Evolutionary conservation across 2,113 vertebrate genomes (phyloP).

Genomic region (Pelodiscus sinensis): DNA sequence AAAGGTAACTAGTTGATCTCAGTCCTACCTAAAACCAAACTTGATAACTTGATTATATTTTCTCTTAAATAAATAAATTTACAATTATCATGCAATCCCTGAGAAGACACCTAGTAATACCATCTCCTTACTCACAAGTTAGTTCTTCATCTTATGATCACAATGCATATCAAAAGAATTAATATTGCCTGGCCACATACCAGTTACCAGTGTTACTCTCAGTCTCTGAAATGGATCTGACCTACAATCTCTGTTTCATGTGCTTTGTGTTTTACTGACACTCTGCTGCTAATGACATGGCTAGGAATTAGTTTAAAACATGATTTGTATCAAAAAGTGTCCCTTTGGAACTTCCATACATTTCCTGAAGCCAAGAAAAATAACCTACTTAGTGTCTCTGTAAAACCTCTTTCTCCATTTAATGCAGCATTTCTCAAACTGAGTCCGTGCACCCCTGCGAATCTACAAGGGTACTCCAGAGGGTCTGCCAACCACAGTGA

Average conservation of each 20-base stretch:
- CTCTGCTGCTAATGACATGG: neutral
- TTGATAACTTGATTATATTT: slow-evolving; percentile 32
- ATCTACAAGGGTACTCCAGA: no score
- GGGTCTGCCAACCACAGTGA: no score
- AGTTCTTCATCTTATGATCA: slow-evolving; percentile 29
- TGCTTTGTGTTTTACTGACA: neutral
- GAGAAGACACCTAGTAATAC: slow-evolving; percentile 3
- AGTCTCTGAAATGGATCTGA: neutral
- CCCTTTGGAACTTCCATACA: neutral
- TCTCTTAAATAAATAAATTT: slow-evolving; percentile 56
- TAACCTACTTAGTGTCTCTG: neutral
- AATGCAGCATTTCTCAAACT: no score
- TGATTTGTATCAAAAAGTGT: neutral
- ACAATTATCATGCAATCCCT: slow-evolving; percentile 28
- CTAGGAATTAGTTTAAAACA: neutral
- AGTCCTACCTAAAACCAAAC: slow-evolving; percentile 42
- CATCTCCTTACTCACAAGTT: slow-evolving; percentile 47
- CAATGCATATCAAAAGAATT: neutral
- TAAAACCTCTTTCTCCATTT: neutral
- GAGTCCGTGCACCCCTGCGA: no score
- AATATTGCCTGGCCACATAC: neutral
- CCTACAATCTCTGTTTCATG: neutral
- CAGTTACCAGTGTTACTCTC: neutral
- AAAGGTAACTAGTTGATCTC: slow-evolving; percentile 47
- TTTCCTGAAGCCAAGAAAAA: neutral